Evolutionary conservation across 2,888 invertebrate genomes (phyloP), one percentile per base, ranked within the genome.

Genomic region (Plebejus melissa): DNA sequence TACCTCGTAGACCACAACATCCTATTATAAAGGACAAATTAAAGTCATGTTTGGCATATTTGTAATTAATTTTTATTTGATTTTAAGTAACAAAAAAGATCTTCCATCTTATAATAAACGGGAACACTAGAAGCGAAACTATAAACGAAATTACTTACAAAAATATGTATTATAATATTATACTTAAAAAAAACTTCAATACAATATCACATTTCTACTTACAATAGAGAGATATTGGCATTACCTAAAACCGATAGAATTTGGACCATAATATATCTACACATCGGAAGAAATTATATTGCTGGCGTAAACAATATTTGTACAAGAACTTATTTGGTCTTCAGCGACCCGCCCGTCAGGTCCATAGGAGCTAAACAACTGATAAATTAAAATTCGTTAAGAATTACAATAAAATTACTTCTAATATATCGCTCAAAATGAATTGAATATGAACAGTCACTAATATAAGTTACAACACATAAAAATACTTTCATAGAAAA

Each of bases 191-290:
- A 90, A 91, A 91, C 90, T 88, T 87, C 90, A 93, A 87, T 93
- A 93, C 93, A 93, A 93, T 94, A 94, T 94, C 94, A 94, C 94
- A 94, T 91, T 89, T 93, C 94, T 94, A 94, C 93, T 93, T 91
- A 94, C 85, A 92, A 92, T 92, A 92, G 93, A 93, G 91, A 93
- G 93, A 93, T 92, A 92, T 93, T 91, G 92, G 91, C 90, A 88
- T 88, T 81, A 84, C 84, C 87, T 89, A 86, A 82, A 85, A 86
- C 84, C 84, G 81, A 88, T 77, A 70, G 85, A 85, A 85, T 83
- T 86, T 85, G 84, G 86, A 86, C 86, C 86, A 32, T 32, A 32
- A 81, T 84, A 86, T 54, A 86, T 89, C 87, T 84, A 86, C 83
- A 86, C 84, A 83, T 83, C 89, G 89, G 72, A 72, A 72, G 72